Evolutionary conservation across 2,113 vertebrate genomes (phyloP), one percentile per base, ranked within the genome.

Genomic region (Stigmatopora nigra): DNA sequence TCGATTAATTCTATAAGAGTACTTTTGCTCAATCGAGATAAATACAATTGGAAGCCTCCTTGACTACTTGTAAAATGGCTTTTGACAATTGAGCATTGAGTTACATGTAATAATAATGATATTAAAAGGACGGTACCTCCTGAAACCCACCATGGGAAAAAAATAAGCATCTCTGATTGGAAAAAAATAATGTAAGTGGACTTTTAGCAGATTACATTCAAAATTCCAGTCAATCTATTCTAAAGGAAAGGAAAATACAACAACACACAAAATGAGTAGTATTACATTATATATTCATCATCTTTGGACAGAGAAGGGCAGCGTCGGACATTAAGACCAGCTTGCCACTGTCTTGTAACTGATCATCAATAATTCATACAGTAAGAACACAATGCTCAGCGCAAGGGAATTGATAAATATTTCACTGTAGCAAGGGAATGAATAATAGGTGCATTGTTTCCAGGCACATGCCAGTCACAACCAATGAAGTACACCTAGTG

Each of bases 311-410:
- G 57, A 67, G 56, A 55, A 20, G 59, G 63, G 61, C 60, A 51
- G 8, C 19, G 4, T 4, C 51, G n/a, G 36, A 61, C 58, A 44
- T 48, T 20, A 72, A 53, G 31, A 71, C 59, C 72, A 55, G 69
- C 49, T 72, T 1, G 53, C 55, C 57, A 17, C 31, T 68, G 73
- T 71, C 73, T 78, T 63, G 65, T 76, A 47, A 1, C 53, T 45
- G 11, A 3, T 73, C 67, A 81, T 88, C 64, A 84, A 82, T 87
- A 80, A 82, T 89, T 75, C 51, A 85, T 11, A 41, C 9, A 41
- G 38, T 41, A 61, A 57, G 69, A 77, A 83, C 76, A 75, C 78
- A 75, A 57, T 73, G 64, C 57, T 68, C 59, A 49, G 72, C 62
- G 57, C 66, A 61, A 67, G 70, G 66, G 69, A 68, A 78, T 75